phyloP scores from a whole-genome alignment of 2,888 invertebrate genomes.

The Protonemura montana region DNA sequence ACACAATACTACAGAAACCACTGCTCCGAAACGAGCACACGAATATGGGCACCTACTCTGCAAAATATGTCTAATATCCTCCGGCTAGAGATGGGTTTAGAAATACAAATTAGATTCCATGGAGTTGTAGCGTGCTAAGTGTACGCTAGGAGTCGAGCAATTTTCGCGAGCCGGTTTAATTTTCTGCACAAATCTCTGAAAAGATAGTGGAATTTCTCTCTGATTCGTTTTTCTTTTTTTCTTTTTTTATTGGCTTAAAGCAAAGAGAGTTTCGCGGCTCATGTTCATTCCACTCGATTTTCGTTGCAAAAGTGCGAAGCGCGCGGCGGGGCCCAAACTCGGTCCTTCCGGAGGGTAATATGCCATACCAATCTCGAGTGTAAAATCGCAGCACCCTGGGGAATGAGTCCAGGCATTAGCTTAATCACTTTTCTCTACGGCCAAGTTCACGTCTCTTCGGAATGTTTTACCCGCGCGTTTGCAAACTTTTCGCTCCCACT shows the following conservation, averaged over 20 bases:
- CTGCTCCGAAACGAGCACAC: neutral
- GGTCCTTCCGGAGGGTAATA: neutral
- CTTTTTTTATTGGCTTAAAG: neutral
- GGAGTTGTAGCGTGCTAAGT: neutral
- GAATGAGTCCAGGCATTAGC: constrained; percentile 26
- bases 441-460: neutral
- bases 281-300: neutral
- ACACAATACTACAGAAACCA: neutral
- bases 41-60: neutral
- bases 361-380: neutral
- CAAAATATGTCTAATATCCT: neutral
- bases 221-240: neutral
- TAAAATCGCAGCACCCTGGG: neutral
- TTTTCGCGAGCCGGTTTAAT: neutral
- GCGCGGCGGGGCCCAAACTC: neutral
- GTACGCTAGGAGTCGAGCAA: neutral
- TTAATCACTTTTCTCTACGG: constrained; percentile 30
- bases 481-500: neutral
- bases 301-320: neutral
- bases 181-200: neutral
- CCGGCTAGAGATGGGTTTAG: neutral
- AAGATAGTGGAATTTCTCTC: neutral
- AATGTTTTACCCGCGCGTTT: neutral
- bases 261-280: neutral
- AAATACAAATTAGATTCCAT: neutral